phyloP scores from a whole-genome alignment of 2,797 vertebrate species.

The Aeoliscus strigatus region DNA sequence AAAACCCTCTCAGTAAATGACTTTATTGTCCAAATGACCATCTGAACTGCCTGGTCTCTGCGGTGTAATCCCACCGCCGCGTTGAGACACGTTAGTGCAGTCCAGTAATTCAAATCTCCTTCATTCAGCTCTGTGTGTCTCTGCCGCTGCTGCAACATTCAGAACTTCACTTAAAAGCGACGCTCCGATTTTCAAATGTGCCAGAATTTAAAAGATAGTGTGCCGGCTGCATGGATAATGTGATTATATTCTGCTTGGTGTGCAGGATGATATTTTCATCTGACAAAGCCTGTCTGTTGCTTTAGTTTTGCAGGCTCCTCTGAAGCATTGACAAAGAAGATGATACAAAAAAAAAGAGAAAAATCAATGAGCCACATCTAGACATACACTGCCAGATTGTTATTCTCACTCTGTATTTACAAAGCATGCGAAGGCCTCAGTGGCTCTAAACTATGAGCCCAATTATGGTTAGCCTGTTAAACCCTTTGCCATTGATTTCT shows the following conservation, averaged over 20 bases:
- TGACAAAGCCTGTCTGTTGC: slow-evolving; percentile 4
- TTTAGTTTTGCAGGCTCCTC: slow-evolving; percentile 9
- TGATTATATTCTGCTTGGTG: slow-evolving; percentile 13
- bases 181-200: no score
- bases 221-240: slow-evolving; percentile 8
- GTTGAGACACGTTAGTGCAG: no score
- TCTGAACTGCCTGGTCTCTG: no score
- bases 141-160: no score
- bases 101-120: no score
- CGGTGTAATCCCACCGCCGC: no score
- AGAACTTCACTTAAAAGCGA: no score
- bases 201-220: slow-evolving; percentile 18
- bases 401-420: slow-evolving; percentile 54
- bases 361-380: slow-evolving; percentile 56
- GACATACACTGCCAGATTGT: slow-evolving; percentile 37
- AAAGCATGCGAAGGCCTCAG: slow-evolving; percentile 50
- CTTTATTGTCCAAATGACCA: no score
- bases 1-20: no score
- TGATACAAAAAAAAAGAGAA: slow-evolving; percentile 19
- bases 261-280: slow-evolving; percentile 4
- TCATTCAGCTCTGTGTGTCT: no score
- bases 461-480: slow-evolving; percentile 62
- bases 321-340: slow-evolving; percentile 21
- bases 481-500: slow-evolving; percentile 61
- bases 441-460: slow-evolving; percentile 41